Base-by-base conservation (phyloP, 2,797 vertebrate genomes). In the Lacerta agilis region DNA sequence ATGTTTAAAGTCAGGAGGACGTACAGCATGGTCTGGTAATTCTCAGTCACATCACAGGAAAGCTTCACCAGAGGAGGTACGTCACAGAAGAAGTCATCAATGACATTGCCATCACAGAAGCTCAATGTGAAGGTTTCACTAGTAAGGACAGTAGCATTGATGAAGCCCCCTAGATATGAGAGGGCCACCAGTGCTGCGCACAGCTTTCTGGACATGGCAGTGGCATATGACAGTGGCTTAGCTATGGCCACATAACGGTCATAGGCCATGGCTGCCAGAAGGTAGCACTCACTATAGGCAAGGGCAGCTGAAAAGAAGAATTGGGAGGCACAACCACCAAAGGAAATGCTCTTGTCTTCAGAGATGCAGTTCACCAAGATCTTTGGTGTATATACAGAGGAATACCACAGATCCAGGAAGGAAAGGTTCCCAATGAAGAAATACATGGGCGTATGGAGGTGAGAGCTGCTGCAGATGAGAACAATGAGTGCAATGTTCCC, bases 41-140 rank as follows among this genome's bases (percentile, higher is more conserved):
- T 92, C 1, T 78, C 73, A 64, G 90, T 80, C 77, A 93, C 66
- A 0, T 92, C 10, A 9, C 95, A 95, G 0, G 94, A 93, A 81
- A 96, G n/a, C 82, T 95, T 96, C 20, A 96, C 87, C 5, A 95
- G 41, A 0, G 88, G 94, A 0, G 93, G 91, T 10, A 96, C 69
- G 18, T 96, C 92, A 67, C 95, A 96, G 89, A 96, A 96, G 88
- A 96, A 96, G 76, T 96, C 92, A 36, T 95, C 85, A 13, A 95
- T 94, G 25, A 91, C 0, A 1, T 89, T 95, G 58, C 86, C 17
- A 0, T 91, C 64, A 58, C 95, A 96, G 87, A 95, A 96, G 9
- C n/a, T 94, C 66, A 95, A 55, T 1, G 85, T 71, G 66, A 95
- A 93, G 0, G 76, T 94, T 78, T 71, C 79, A 2, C 88, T 90